Evolutionary conservation across 2,113 vertebrate species (phyloP).

Genomic region (Piaya cayana): DNA sequence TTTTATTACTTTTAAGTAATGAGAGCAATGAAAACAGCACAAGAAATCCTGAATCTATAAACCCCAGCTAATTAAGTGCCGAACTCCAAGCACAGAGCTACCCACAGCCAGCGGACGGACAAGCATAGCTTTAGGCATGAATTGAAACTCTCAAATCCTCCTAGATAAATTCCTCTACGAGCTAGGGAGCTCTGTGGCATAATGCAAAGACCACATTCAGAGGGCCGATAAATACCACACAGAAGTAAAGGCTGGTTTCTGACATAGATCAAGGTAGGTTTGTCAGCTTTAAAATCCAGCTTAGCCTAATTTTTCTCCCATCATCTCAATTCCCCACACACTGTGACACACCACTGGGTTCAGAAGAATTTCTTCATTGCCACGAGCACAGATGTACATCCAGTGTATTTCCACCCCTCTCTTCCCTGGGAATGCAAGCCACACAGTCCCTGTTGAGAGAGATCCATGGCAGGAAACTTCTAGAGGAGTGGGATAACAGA

Average conservation of each 20-base stretch:
- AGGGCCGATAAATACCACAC: background rate
- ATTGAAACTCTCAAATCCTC: constrained; percentile 52
- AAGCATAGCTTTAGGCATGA: constrained; percentile 55
- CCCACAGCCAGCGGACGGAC: constrained; percentile 3
- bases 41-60: background rate
- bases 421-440: background rate
- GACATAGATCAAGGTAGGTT: background rate
- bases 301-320: background rate
- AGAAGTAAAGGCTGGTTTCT: constrained; percentile 16
- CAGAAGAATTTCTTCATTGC: background rate
- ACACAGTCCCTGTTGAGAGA: background rate
- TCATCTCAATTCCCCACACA: fast-evolving
- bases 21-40: constrained; percentile 1
- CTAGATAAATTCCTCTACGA: constrained; percentile 53
- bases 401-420: background rate
- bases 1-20: background rate
- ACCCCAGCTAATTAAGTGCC: constrained; percentile 22
- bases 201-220: background rate
- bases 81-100: background rate
- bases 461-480: background rate
- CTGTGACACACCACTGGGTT: background rate
- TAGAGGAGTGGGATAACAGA: background rate
- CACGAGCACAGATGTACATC: background rate
- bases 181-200: constrained; percentile 16
- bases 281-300: background rate